These are phyloP conservation scores for Charadrius vociferus DNA, from an alignment of 2,113 vertebrate species.

Conservation along the genomic window DNA sequence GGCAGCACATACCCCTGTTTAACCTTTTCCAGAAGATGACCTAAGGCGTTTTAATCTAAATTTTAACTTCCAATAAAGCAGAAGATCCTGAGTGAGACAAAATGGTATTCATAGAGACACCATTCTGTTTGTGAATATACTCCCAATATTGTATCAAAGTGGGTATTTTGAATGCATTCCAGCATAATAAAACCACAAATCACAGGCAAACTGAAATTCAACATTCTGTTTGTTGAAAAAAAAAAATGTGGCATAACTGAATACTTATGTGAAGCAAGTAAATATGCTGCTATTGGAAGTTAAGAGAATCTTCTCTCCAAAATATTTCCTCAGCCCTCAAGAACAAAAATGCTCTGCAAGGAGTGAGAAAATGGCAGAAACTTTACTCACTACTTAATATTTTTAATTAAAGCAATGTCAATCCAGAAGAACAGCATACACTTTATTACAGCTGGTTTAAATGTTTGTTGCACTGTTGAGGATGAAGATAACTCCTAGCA, in stretches of 20 bases:
- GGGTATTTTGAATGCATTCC: neutral
- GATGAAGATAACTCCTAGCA: neutral
- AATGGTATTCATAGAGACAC: neutral
- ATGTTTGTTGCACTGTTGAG: neutral
- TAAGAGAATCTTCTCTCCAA: neutral
- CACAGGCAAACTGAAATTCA: neutral
- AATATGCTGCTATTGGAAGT: neutral
- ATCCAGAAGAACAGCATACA: neutral
- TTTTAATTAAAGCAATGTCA: neutral
- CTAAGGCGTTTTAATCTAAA: neutral
- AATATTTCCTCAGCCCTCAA: neutral
- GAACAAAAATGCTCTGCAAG: neutral
- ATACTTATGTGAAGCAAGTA: neutral
- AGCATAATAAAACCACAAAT: neutral
- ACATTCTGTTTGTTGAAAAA: neutral
- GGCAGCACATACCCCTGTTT: neutral
- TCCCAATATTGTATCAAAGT: neutral
- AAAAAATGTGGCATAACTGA: neutral
- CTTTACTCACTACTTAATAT: neutral
- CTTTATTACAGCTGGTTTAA: neutral
- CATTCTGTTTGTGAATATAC: neutral
- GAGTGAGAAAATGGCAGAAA: neutral
- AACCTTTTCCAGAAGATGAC: neutral
- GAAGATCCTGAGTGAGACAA: neutral
- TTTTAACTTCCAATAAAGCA: neutral